Evolutionary conservation across 2,797 vertebrate species (phyloP).

Genomic region (Etheostoma nigrum): DNA sequence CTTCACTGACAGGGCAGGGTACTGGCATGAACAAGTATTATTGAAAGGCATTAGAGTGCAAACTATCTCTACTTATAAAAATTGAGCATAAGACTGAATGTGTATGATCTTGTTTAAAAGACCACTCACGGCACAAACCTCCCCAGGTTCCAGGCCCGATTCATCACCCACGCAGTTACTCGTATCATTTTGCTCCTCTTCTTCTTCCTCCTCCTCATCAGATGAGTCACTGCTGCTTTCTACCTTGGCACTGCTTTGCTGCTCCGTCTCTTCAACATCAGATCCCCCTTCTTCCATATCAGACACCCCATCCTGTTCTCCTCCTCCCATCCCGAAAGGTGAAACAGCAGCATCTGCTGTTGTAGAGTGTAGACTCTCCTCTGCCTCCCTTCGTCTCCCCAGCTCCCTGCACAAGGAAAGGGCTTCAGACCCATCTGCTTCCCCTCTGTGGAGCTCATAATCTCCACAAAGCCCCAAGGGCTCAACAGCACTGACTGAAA

Average conservation of each 20-base stretch:
- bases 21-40: slow-evolving; percentile 65
- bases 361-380: slow-evolving; percentile 32
- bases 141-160: slow-evolving; percentile 85
- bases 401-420: slow-evolving; percentile 66
- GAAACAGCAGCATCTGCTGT: slow-evolving; percentile 24
- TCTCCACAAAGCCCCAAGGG: slow-evolving; percentile 72
- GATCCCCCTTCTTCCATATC: slow-evolving; percentile 72
- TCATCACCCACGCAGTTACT: slow-evolving; percentile 81
- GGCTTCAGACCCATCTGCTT: slow-evolving; percentile 54
- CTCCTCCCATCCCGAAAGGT: slow-evolving; percentile 33
- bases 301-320: slow-evolving; percentile 58
- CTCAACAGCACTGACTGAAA: slow-evolving; percentile 68
- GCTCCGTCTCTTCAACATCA: slow-evolving; percentile 64
- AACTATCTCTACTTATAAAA: slow-evolving; percentile 27
- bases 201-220: slow-evolving; percentile 75
- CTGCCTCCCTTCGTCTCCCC: slow-evolving; percentile 57
- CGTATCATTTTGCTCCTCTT: slow-evolving; percentile 77
- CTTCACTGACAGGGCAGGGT: slow-evolving; percentile 78
- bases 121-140: slow-evolving; percentile 83
- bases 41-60: slow-evolving; percentile 21
- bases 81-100: slow-evolving; percentile 16
- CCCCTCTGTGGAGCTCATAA: slow-evolving; percentile 67
- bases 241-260: slow-evolving; percentile 61
- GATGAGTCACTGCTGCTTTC: slow-evolving; percentile 74
- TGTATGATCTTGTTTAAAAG: slow-evolving; percentile 13